phyloP scores from a whole-genome alignment of 2,113 vertebrate genomes.

The Hemicordylus capensis region DNA sequence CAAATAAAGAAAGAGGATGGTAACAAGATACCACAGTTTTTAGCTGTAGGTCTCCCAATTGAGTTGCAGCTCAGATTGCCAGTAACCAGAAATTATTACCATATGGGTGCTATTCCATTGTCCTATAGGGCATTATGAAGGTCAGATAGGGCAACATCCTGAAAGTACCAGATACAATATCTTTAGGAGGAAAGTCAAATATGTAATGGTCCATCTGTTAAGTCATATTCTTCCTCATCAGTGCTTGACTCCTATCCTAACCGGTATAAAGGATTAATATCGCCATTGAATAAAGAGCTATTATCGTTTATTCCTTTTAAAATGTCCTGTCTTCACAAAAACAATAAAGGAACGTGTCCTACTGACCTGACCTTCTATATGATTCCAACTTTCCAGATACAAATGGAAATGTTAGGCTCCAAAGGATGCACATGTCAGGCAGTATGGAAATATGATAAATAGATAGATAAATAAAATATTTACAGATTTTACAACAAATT shows the following conservation, averaged over 20 bases:
- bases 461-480: too few relatives aligned
- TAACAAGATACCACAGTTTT: conserved; percentile 52
- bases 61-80: conserved; percentile 26
- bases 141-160: conserved; percentile 42
- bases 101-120: conserved; percentile 36
- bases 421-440: too few relatives aligned
- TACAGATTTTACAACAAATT: too few relatives aligned
- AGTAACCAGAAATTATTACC: conserved; percentile 62
- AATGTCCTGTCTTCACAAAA: background rate
- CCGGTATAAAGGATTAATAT: conserved; percentile 19
- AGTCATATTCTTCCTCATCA: conserved; percentile 26
- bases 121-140: conserved; percentile 46
- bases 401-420: background rate
- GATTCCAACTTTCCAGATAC: background rate
- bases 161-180: background rate
- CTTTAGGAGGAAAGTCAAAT: conserved; percentile 26
- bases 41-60: conserved; percentile 54
- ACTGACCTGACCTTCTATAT: background rate
- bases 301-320: conserved; percentile 26
- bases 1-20: conserved; percentile 30
- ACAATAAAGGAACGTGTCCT: background rate
- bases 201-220: conserved; percentile 37
- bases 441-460: too few relatives aligned
- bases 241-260: conserved; percentile 9
- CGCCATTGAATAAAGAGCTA: conserved; percentile 16